Evolutionary conservation across 2,113 vertebrate species (phyloP), one percentile per base, ranked within the genome.

Genomic region (Passer domesticus): DNA sequence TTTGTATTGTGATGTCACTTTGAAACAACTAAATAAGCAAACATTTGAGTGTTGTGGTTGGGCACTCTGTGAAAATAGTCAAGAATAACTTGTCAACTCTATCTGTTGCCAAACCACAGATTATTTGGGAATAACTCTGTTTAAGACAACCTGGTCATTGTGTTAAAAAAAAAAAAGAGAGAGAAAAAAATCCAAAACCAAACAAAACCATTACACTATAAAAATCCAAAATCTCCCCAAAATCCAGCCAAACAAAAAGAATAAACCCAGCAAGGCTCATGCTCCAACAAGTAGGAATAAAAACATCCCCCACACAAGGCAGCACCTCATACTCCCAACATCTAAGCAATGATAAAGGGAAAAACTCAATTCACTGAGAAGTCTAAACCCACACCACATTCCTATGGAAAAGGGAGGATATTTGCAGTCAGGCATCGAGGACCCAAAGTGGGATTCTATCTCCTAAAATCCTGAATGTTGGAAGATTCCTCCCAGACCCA

Each of bases 361-460:
- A 41, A 41, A 76, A 35, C 8, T 50, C 52, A 24, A 35, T 10
- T 50, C 52, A 24, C 20, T 16, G 35, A 35, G 30, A 41, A 30
- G 52, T 43, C 43, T 13, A 58, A 75, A 59, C 16, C 35, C 35
- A 43, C 4, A 24, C 5, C 13, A 14, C 24, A 11, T 50, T 43
- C 20, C 52, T 21, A 25, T 31, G 35, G 43, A 43, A 85, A 58
- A 43, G 8, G 13, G 30, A 16, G 0, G 0, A 67, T 35, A 58
- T 16, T 58, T 1, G 0, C n/a, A 35, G 50, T 6, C 60, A 49
- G 60, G 13, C 35, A 30, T 15, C 0, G 0, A 41, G 10, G 35
- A 56, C 3, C 4, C 0, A 31, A 50, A 13, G 17, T 14, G 13
- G 21, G 11, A 50, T 37, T 76, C 50, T 0, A 0, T 10, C 28